These are phyloP conservation scores for chimpanzee (Pan troglodytes) DNA, from an alignment of 2,113 vertebrate species.

Conservation along the genomic window NHGRI_mPanTro3-v2.1_pri NC_086015.1:8413501-8414000, in stretches of 20 bases:
- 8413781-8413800: background rate
- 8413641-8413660: constrained; percentile 43
- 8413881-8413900: background rate
- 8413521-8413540: background rate
- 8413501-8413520: background rate
- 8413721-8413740: background rate
- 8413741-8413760: constrained; percentile 21
- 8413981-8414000: background rate
- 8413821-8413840: background rate
- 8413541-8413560: background rate
- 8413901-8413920: background rate
- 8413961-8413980: background rate
- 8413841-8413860: background rate
- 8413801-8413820: background rate
- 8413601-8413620: constrained; percentile 11
- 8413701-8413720: background rate
- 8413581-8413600: background rate
- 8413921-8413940: rapidly evolving
- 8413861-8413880: background rate
- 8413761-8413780: background rate
- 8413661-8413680: constrained; percentile 15
- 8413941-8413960: background rate
- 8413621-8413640: constrained; percentile 8
- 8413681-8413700: background rate
- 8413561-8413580: background rate